Conservation (phyloP, 1,140 invertebrate species). For the Bursaphelenchus mucronatus region DNA sequence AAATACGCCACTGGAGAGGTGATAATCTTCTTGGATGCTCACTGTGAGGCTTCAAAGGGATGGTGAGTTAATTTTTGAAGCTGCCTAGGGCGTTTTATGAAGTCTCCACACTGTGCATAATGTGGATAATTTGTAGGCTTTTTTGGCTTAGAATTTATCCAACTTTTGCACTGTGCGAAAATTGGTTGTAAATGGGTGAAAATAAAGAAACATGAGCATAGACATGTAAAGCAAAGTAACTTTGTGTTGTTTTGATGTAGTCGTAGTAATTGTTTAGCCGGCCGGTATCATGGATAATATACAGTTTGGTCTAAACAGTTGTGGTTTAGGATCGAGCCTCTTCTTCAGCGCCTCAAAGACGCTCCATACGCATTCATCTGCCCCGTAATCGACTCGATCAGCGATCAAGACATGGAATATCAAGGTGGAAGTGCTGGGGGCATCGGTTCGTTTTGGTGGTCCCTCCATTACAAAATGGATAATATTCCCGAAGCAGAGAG, state of each 20-base stretch:
- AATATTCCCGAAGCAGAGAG: conserved; percentile 77
- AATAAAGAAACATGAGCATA: background rate
- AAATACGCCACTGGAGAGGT: conserved; percentile 81
- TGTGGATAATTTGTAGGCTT: background rate
- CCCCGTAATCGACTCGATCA: conserved; percentile 86
- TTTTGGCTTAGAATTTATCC: conserved; percentile 11
- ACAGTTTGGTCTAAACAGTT: conserved; percentile 11
- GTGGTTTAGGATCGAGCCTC: conserved; percentile 70
- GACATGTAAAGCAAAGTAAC: background rate
- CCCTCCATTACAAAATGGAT: conserved; percentile 76
- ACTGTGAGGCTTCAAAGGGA: conserved; percentile 83
- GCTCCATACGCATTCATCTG: conserved; percentile 75
- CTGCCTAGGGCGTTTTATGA: background rate
- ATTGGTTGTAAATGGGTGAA: background rate
- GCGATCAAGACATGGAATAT: conserved; percentile 78
- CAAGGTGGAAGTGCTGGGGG: conserved; percentile 63
- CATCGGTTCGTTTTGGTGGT: conserved; percentile 72
- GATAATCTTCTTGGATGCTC: conserved; percentile 90
- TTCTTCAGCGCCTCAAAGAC: conserved; percentile 76
- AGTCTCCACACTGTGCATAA: background rate
- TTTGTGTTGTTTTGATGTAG: background rate
- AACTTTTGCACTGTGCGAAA: conserved; percentile 8
- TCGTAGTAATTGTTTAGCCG: background rate
- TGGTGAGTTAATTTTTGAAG: conserved; percentile 38
- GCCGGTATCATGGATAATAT: background rate